Conservation (phyloP, 1,140 invertebrate genomes). For the Diachasmimorpha longicaudata region DNA sequence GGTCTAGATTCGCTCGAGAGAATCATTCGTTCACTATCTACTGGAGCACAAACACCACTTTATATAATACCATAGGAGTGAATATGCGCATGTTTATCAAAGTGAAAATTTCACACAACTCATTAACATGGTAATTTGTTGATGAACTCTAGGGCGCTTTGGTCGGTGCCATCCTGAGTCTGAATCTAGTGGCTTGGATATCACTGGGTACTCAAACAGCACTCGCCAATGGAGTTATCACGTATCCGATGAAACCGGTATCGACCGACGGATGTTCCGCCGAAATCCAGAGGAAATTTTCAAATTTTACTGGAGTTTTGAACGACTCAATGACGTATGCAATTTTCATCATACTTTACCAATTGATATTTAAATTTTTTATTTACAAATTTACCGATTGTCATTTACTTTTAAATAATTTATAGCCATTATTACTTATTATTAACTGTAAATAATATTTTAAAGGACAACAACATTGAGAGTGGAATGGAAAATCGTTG, state of each 20-base stretch:
- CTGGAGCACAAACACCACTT: background rate
- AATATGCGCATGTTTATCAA: background rate
- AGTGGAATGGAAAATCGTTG: too few species aligned
- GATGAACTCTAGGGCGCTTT: slow-evolving; percentile 72
- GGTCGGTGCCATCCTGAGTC: slow-evolving; percentile 72
- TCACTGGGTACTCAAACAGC: slow-evolving; percentile 83
- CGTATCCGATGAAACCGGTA: slow-evolving; percentile 65
- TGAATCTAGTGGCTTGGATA: slow-evolving; percentile 80
- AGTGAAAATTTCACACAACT: background rate
- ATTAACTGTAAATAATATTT: too few species aligned
- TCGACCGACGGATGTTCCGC: slow-evolving; percentile 69
- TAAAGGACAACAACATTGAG: too few species aligned
- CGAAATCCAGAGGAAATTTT: slow-evolving; percentile 29
- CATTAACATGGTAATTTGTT: slow-evolving; percentile 19
- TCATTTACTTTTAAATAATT: too few species aligned
- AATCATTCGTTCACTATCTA: background rate
- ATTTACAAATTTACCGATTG: too few species aligned
- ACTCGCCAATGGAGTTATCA: slow-evolving; percentile 69
- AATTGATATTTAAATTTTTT: background rate
- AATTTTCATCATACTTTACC: slow-evolving; percentile 2
- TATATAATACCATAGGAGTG: background rate
- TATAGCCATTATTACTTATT: too few species aligned
- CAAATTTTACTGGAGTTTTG: slow-evolving; percentile 39
- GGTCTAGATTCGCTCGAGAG: too few species aligned
- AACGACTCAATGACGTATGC: slow-evolving; percentile 41